Percentiles rank a stretch among this genome's conserved stretches.
These are phyloP conservation scores for Antechinus flavipes DNA, from an alignment of 2,113 vertebrate genomes.

Conservation along the genomic window DNA sequence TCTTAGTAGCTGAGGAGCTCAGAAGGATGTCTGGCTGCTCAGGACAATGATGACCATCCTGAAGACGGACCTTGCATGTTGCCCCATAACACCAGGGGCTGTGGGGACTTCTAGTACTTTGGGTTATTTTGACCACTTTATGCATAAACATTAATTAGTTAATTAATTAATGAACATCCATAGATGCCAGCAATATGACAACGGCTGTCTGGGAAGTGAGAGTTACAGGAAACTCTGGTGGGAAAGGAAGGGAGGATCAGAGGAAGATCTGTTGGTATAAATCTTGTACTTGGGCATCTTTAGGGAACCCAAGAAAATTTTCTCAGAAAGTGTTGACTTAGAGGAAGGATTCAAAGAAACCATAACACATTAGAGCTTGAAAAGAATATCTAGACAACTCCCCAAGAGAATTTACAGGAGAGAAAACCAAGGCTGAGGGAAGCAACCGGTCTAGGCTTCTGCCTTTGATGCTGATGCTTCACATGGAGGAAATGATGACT, in stretches of 20 bases:
- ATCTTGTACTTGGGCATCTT: neutral
- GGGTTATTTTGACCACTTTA: neutral
- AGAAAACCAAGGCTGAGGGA: neutral
- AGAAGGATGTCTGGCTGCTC: neutral
- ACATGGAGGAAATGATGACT: neutral
- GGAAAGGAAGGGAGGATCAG: neutral
- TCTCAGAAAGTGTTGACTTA: neutral
- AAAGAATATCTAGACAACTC: neutral
- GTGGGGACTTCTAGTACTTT: neutral
- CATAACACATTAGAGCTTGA: neutral
- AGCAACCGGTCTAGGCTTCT: neutral
- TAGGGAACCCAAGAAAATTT: neutral
- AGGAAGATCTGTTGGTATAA: neutral
- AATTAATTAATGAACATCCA: neutral
- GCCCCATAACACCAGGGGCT: neutral
- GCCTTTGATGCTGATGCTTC: neutral
- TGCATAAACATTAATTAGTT: neutral
- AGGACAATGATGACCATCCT: neutral
- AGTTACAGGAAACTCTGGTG: neutral
- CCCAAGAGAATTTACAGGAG: neutral
- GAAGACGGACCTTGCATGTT: neutral
- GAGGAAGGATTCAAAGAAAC: neutral
- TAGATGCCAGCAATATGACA: neutral
- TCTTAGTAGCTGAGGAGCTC: neutral
- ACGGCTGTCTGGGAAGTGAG: neutral